Conservation (phyloP, 2,888 invertebrate genomes). For the Drosophila diplacantha region DNA sequence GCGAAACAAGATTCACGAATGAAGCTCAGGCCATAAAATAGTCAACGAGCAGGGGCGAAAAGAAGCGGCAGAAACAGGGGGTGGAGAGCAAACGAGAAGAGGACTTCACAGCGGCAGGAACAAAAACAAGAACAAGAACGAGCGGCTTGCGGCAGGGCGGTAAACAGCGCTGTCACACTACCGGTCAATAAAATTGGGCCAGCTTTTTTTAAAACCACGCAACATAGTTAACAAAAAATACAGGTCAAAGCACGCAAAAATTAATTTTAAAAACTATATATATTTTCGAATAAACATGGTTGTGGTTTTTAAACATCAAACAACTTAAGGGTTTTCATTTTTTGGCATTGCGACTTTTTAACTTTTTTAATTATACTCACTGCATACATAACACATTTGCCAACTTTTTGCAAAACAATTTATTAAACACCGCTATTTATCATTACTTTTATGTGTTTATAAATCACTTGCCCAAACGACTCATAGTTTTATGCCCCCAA, state of each 20-base stretch:
- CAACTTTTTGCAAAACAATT: slow-evolving; percentile 9
- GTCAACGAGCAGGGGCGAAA: slow-evolving; percentile 34
- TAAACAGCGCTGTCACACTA: slow-evolving; percentile 29
- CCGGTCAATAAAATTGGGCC: slow-evolving; percentile 13
- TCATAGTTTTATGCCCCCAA: slow-evolving; percentile 46
- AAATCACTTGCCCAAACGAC: slow-evolving; percentile 2
- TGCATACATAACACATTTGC: background rate
- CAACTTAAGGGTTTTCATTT: background rate
- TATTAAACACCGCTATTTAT: slow-evolving; percentile 2
- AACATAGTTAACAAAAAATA: background rate
- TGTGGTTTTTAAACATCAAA: background rate
- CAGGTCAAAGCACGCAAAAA: background rate
- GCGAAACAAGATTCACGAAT: slow-evolving; percentile 58
- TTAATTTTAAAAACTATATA: background rate
- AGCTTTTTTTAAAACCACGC: background rate
- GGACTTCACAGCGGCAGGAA: slow-evolving; percentile 33
- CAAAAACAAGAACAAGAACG: slow-evolving; percentile 47
- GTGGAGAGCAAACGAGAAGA: slow-evolving; percentile 22
- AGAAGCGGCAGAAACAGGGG: slow-evolving; percentile 1
- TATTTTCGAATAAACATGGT: background rate
- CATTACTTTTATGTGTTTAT: slow-evolving; percentile 2
- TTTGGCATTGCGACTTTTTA: background rate
- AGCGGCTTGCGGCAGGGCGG: slow-evolving; percentile 58
- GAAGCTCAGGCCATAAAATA: slow-evolving; percentile 48
- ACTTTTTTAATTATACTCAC: background rate